Conservation (phyloP, 1,140 invertebrate species). For the Zaprionus davidi region DNA sequence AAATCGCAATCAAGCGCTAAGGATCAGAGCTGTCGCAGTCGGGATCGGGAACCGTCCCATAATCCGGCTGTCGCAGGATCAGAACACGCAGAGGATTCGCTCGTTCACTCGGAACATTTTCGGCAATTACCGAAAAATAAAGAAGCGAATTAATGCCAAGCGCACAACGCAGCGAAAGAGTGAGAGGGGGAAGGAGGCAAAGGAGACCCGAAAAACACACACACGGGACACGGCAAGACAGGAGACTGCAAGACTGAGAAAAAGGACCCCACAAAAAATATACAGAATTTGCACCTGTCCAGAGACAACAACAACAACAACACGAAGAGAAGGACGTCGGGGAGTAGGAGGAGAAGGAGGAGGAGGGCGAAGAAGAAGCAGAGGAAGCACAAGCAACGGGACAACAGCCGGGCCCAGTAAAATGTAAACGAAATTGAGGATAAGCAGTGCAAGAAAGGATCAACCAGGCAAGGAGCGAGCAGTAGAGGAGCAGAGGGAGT, state of each 20-base stretch:
- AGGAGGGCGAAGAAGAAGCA: constrained; percentile 24
- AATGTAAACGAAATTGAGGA: constrained; percentile 67
- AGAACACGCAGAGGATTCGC: constrained; percentile 72
- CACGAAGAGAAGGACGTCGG: background rate
- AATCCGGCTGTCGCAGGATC: constrained; percentile 74
- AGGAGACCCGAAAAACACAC: constrained; percentile 4
- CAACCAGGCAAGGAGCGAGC: background rate
- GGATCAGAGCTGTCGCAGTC: constrained; percentile 43
- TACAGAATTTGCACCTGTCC: constrained; percentile 71
- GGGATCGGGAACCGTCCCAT: constrained; percentile 29
- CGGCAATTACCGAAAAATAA: constrained; percentile 81
- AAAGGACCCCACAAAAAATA: background rate
- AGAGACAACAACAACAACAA: constrained; percentile 13
- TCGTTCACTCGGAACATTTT: constrained; percentile 75
- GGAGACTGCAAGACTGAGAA: background rate
- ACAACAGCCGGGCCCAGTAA: constrained; percentile 32
- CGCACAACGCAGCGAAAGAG: constrained; percentile 9
- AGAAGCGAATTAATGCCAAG: constrained; percentile 74
- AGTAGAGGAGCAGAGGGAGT: background rate
- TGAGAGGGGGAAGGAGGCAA: background rate
- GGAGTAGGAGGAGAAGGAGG: constrained; percentile 3
- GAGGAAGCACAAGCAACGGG: constrained; percentile 34
- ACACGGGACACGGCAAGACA: constrained; percentile 2
- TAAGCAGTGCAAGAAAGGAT: constrained; percentile 59
- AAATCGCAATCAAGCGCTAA: constrained; percentile 71